Conservation (phyloP, 2,888 invertebrate genomes). For the Epinotia nisella region DNA sequence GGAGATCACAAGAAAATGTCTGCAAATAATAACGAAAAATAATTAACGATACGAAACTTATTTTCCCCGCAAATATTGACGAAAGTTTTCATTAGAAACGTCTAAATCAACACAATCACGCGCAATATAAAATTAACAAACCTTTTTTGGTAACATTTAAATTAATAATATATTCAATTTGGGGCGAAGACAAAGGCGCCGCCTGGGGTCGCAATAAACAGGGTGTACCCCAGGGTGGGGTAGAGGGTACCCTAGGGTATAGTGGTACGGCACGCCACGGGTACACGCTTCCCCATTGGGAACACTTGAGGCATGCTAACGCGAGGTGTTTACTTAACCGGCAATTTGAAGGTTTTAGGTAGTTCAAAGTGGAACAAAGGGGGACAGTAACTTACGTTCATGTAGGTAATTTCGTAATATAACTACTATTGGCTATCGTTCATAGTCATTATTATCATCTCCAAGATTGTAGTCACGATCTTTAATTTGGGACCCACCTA, state of each 20-base stretch:
- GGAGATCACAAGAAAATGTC: constrained; percentile 15
- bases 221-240: constrained; percentile 55
- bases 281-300: constrained; percentile 74
- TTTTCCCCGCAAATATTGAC: constrained; percentile 36
- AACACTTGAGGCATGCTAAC: constrained; percentile 69
- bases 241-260: constrained; percentile 53
- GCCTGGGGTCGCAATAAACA: constrained; percentile 62
- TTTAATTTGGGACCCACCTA: no score
- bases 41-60: constrained; percentile 26
- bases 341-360: constrained; percentile 62
- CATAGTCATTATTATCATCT: no score
- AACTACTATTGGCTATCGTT: neutral
- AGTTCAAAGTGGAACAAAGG: constrained; percentile 27
- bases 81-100: constrained; percentile 34
- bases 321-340: constrained; percentile 58
- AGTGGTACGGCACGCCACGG: constrained; percentile 50
- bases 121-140: constrained; percentile 53
- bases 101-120: constrained; percentile 37
- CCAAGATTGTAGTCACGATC: no score
- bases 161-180: constrained; percentile 76
- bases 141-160: constrained; percentile 59
- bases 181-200: constrained; percentile 59
- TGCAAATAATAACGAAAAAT: constrained; percentile 24
- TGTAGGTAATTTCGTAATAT: constrained; percentile 11
- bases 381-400: constrained; percentile 8